These are phyloP conservation scores for Tetragnatha montana DNA, from an alignment of 2,888 invertebrate species.

Conservation along the genomic window DNA sequence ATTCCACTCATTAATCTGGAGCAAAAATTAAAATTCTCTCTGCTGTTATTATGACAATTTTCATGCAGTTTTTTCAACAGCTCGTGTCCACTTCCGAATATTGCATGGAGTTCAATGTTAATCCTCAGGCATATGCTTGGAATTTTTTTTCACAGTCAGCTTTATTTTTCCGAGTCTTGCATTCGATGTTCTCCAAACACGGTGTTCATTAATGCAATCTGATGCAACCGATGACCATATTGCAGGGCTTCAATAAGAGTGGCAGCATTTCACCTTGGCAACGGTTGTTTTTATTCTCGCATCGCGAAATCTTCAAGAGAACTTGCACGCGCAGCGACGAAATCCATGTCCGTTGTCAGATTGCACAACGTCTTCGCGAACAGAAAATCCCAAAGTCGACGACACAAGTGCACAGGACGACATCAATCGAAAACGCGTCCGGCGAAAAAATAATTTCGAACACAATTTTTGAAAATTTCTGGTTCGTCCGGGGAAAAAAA, in stretches of 20 bases:
- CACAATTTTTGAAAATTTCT: conserved; percentile 9
- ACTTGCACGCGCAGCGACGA: background rate
- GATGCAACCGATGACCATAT: background rate
- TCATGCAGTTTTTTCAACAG: no score
- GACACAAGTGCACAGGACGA: background rate
- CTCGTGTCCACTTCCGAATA: no score
- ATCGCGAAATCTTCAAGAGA: background rate
- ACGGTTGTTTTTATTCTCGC: background rate
- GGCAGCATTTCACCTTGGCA: background rate
- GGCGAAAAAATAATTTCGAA: background rate
- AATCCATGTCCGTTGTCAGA: background rate
- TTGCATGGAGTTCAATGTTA: no score
- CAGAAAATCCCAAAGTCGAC: background rate
- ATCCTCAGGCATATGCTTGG: no score
- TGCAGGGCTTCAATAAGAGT: background rate
- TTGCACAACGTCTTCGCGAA: background rate
- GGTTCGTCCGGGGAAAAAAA: conserved; percentile 12
- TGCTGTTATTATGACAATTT: no score
- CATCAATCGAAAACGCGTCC: background rate
- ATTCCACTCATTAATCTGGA: no score
- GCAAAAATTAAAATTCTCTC: no score
- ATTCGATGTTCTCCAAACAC: background rate
- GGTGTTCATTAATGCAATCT: background rate
- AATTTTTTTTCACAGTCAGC: background rate
- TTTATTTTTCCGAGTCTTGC: background rate